Evolutionary conservation across 2,797 vertebrate genomes (phyloP).

Genomic region (Apogon talboti): DNA sequence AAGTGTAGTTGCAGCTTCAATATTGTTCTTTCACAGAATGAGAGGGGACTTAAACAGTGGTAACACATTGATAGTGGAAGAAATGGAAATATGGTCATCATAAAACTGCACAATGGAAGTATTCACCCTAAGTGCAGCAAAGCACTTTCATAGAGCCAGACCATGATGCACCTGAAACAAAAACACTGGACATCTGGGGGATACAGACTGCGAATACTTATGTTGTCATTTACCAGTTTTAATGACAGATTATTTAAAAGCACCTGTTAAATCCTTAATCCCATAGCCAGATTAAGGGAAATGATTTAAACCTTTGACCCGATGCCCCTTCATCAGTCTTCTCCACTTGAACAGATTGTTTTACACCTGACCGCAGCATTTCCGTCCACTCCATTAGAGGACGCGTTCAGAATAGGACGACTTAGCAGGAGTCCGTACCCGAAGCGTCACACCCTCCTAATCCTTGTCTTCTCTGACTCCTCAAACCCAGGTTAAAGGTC

Average conservation of each 20-base stretch:
- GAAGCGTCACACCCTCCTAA: constrained; percentile 63
- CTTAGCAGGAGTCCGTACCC: constrained; percentile 52
- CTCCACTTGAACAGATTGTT: constrained; percentile 19
- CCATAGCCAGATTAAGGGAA: constrained; percentile 2
- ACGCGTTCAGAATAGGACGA: constrained; percentile 32
- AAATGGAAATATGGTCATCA: too few species aligned
- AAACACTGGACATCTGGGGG: constrained; percentile 26
- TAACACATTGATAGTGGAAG: too few species aligned
- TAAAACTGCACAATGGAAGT: too few species aligned
- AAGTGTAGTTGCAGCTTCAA: too few species aligned
- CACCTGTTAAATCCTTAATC: not conserved
- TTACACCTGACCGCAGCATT: constrained; percentile 22
- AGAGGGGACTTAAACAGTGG: too few species aligned
- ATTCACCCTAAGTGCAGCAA: too few species aligned
- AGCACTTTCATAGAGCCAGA: too few species aligned
- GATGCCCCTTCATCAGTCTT: not conserved
- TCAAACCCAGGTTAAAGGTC: constrained; percentile 67
- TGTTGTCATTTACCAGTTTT: not conserved
- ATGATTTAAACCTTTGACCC: constrained; percentile 36
- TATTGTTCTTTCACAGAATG: too few species aligned
- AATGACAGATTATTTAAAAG: constrained; percentile 16
- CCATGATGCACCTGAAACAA: too few species aligned
- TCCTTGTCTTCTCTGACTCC: constrained; percentile 54
- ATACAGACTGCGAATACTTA: not conserved
- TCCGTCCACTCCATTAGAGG: constrained; percentile 30